phyloP scores from a whole-genome alignment of 2,888 invertebrate species.

The Diplazon laetatorius region DNA sequence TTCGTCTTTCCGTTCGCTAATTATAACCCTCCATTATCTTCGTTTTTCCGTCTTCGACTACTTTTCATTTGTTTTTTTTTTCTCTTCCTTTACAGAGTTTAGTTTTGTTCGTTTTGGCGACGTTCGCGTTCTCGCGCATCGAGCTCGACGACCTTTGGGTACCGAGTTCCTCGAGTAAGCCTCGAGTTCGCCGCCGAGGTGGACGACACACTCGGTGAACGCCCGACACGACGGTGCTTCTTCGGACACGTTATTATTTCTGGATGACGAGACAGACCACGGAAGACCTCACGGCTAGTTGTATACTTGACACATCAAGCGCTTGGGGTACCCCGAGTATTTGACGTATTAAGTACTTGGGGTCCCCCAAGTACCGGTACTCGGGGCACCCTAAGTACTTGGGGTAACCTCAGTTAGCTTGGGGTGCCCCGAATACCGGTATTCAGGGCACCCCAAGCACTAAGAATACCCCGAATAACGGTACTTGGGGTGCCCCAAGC shows the following conservation, averaged over 20 bases:
- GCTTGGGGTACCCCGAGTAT: too few relatives aligned
- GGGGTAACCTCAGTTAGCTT: too few relatives aligned
- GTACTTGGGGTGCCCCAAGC: too few relatives aligned
- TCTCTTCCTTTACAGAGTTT: conserved; percentile 1
- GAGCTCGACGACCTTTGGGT: conserved; percentile 20
- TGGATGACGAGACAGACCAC: conserved; percentile 56
- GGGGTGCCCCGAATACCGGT: too few relatives aligned
- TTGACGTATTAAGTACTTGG: not conserved
- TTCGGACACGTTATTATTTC: conserved; percentile 54
- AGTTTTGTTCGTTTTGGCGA: too few relatives aligned
- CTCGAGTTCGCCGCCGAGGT: conserved; percentile 50
- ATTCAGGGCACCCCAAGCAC: too few relatives aligned
- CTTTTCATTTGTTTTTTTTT: not conserved
- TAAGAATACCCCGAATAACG: too few relatives aligned
- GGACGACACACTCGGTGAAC: conserved; percentile 50
- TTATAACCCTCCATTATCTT: conserved; percentile 34
- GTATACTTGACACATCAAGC: too few relatives aligned
- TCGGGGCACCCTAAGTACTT: too few relatives aligned
- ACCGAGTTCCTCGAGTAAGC: conserved; percentile 3
- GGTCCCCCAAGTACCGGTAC: too few relatives aligned
- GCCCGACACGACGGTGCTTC: conserved; percentile 17
- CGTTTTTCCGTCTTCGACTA: not conserved
- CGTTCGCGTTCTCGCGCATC: too few relatives aligned
- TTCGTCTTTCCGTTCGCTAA: conserved; percentile 3
- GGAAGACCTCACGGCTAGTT: conserved; percentile 36